phyloP scores from a whole-genome alignment of 2,113 vertebrate species.

The Zosterops japonicus region DNA sequence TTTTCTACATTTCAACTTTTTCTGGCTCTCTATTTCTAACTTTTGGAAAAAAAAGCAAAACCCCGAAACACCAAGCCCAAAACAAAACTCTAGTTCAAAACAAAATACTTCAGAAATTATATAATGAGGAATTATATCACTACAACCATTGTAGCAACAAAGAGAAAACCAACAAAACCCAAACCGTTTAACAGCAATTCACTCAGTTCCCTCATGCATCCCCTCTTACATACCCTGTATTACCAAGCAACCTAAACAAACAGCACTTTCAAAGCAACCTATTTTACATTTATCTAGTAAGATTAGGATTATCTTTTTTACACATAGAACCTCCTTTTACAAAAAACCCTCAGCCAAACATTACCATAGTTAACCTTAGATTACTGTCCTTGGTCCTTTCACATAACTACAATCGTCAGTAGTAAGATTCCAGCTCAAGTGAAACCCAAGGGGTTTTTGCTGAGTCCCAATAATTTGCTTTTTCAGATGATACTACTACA shows the following conservation, averaged over 20 bases:
- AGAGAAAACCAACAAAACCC: not conserved
- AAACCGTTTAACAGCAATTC: not conserved
- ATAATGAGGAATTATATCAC: not conserved
- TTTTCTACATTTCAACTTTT: not conserved
- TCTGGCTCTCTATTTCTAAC: not conserved
- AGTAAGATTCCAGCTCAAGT: not conserved
- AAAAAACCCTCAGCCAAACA: not conserved
- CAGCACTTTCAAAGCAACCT: not conserved
- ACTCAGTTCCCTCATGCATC: not conserved
- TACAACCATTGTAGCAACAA: not conserved
- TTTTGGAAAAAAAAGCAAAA: not conserved
- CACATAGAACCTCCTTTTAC: not conserved
- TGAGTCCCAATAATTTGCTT: not conserved
- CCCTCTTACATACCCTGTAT: not conserved
- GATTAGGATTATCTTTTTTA: not conserved
- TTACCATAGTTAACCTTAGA: not conserved
- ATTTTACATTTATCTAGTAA: not conserved
- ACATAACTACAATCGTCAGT: not conserved
- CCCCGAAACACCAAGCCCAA: not conserved
- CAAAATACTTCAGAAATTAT: not conserved
- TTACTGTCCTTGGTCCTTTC: not conserved
- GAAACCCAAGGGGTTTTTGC: not conserved
- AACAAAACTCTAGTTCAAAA: not conserved
- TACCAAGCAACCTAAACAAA: not conserved
- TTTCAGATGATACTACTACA: not conserved